phyloP scores from a whole-genome alignment of 2,797 vertebrate species.

The Gallinago stenura region DNA sequence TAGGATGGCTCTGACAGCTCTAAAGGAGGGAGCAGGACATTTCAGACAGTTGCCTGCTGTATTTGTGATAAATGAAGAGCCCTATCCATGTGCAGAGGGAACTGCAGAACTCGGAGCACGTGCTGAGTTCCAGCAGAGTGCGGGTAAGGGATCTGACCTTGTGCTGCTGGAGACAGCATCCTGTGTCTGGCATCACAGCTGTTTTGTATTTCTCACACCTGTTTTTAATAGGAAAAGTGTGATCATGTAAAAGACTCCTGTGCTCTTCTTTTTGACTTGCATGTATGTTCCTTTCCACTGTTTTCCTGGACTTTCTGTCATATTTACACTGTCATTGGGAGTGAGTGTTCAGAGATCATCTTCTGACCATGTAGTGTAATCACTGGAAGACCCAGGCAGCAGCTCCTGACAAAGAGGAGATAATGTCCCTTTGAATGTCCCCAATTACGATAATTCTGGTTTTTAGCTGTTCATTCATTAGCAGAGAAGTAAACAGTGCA shows the following conservation, averaged over 20 bases:
- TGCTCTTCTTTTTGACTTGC: neutral
- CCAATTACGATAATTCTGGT: constrained; percentile 28
- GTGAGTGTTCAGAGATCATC: neutral
- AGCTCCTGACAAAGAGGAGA: constrained; percentile 2
- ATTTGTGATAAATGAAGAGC: neutral
- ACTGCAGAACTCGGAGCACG: accelerated
- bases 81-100: neutral
- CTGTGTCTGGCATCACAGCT: neutral
- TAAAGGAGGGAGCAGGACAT: neutral
- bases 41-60: neutral
- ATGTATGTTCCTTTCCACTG: neutral
- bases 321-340: neutral
- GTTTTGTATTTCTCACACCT: neutral
- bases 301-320: neutral
- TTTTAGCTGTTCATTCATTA: constrained; percentile 66
- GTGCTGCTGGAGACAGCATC: neutral
- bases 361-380: neutral
- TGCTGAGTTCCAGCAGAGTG: neutral
- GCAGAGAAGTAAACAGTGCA: constrained; percentile 48
- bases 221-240: neutral
- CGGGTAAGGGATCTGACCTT: neutral
- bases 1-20: neutral
- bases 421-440: constrained; percentile 45
- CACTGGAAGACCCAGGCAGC: neutral
- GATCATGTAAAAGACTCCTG: neutral